These are phyloP conservation scores for Morpho achilles DNA, from an alignment of 2,888 invertebrate genomes.

Conservation along the genomic window DNA sequence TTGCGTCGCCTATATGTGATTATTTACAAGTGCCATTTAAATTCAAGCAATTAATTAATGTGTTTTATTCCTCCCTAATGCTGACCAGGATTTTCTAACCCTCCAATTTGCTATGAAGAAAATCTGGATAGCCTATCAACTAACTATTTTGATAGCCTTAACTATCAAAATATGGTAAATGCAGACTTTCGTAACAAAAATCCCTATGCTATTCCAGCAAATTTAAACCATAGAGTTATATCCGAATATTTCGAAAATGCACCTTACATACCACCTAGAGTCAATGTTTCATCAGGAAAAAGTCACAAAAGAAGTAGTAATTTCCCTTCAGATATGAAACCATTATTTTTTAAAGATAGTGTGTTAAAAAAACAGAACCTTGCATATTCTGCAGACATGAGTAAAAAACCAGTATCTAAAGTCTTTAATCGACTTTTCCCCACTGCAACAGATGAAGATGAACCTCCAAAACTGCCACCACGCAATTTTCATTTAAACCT, in stretches of 20 bases:
- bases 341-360: conserved; percentile 58
- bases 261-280: conserved; percentile 71
- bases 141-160: conserved; percentile 69
- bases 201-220: conserved; percentile 75
- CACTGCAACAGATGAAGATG: conserved; percentile 41
- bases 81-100: conserved; percentile 58
- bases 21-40: too few relatives aligned
- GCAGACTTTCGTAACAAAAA: conserved; percentile 66
- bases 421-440: conserved; percentile 70
- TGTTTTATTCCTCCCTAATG: conserved; percentile 39
- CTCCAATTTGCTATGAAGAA: conserved; percentile 53
- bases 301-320: conserved; percentile 42
- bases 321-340: conserved; percentile 44
- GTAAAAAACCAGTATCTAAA: conserved; percentile 56
- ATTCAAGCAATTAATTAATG: conserved; percentile 20
- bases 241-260: conserved; percentile 56
- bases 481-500: conserved; percentile 67
- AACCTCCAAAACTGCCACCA: conserved; percentile 48
- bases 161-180: conserved; percentile 47
- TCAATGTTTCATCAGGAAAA: conserved; percentile 38
- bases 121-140: conserved; percentile 64
- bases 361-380: conserved; percentile 48
- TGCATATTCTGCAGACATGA: conserved; percentile 60
- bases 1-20: too few relatives aligned
- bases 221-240: conserved; percentile 59